Evolutionary conservation across 2,888 invertebrate species (phyloP), one percentile per base, ranked within the genome.

Genomic region (Macrosoma leucophasiata): DNA sequence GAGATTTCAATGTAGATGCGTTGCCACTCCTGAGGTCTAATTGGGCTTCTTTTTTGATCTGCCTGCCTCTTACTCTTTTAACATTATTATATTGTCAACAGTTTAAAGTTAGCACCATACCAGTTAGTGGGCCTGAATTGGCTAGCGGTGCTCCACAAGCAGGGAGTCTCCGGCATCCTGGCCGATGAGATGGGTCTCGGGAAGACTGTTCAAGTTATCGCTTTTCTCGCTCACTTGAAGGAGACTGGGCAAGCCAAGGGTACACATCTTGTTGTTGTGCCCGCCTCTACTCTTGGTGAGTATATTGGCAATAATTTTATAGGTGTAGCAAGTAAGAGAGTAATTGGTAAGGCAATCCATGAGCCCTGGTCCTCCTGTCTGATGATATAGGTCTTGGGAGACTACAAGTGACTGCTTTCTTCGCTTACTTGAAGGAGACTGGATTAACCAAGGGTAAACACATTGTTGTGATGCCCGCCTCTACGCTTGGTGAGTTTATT

Each of bases 141-240:
- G 97, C 77, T 98, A 11, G 90, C 91, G 0, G 91, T 97, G 0
- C 89, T 98, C 73, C 93, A 96, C 69, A 89, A 90, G 40, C 94
- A 96, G 57, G 90, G 91, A 8, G 91, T 98, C 22, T 97, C 97
- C 58, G 96, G 96, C 0, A 97, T 98, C 55, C 82, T 98, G 43
- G 98, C 97, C 0, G 98, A 98, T 68, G 98, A 98, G 84, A 98
- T 98, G 98, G 96, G 96, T 0, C 81, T 97, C 2, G 96, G 96
- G 3, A 97, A 97, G 78, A 97, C 97, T 0, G 91, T 97, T 43
- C 96, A 97, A 70, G 91, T 96, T n/a, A 95, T 97, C 45, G 90
- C 96, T 0, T 96, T 96, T 73, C 84, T 97, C 1, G 93, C 96
- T 0, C 93, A 97, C 63, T 81, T 98, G 9, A 92, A 95, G 71